Percentiles rank a stretch among this genome's conserved stretches.
Conservation (phyloP, 2,797 vertebrate species). For the Ctenopoma multispine region DNA sequence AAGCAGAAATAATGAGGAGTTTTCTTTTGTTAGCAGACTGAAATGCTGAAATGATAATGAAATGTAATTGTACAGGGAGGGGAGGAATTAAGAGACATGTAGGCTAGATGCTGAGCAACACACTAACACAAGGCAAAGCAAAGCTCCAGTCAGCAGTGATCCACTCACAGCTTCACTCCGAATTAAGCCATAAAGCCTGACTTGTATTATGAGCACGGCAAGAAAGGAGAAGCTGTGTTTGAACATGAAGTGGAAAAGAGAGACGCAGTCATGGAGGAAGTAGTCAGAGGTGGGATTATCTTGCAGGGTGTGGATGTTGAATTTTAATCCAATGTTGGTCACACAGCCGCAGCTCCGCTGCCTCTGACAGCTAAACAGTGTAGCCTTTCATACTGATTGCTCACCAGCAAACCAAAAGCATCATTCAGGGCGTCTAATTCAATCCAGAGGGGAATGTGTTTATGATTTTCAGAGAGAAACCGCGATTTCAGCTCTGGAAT, state of each 20-base stretch:
- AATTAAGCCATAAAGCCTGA: conserved; percentile 34
- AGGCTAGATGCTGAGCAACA: not conserved
- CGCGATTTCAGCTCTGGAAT: not conserved
- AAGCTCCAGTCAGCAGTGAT: conserved; percentile 1
- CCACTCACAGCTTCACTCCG: conserved; percentile 16
- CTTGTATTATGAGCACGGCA: not conserved
- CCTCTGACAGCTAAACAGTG: conserved; percentile 53
- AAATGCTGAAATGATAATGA: conserved; percentile 45
- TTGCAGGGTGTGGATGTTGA: conserved; percentile 65
- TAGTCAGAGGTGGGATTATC: conserved; percentile 62
- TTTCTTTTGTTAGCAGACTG: conserved; percentile 50
- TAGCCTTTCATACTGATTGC: conserved; percentile 68
- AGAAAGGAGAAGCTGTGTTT: conserved; percentile 28
- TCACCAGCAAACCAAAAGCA: conserved; percentile 59
- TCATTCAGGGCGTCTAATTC: conserved; percentile 61
- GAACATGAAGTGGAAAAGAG: conserved; percentile 56
- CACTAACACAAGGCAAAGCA: not conserved
- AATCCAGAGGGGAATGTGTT: conserved; percentile 30
- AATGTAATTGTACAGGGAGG: conserved; percentile 7
- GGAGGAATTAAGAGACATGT: too few species aligned
- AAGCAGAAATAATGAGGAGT: conserved; percentile 71
- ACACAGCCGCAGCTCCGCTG: conserved; percentile 46
- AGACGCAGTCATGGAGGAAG: conserved; percentile 48
- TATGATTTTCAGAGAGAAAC: conserved; percentile 2
- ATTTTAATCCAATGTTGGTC: conserved; percentile 57